Evolutionary conservation across 2,888 invertebrate genomes (phyloP), one percentile per base, ranked within the genome.

Genomic region (Diogma glabrata): DNA sequence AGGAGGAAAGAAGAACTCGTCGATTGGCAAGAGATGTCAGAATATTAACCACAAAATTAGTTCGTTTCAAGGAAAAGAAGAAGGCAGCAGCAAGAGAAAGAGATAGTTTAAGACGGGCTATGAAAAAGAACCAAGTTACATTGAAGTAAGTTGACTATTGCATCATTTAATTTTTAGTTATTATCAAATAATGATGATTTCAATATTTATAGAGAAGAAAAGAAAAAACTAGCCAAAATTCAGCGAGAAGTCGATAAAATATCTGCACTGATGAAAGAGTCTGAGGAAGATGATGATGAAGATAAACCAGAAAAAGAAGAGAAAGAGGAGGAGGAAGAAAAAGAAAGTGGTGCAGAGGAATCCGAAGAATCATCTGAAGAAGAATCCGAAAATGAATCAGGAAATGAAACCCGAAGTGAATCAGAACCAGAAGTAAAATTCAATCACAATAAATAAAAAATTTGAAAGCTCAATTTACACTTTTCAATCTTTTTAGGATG

Each of bases 181-280:
- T n/a, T n/a, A n/a, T n/a, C n/a, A n/a, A n/a, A n/a, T n/a, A n/a
- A n/a, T n/a, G n/a, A n/a, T n/a, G n/a, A n/a, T n/a, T n/a, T n/a
- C n/a, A n/a, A n/a, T n/a, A 7, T 24, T 52, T 52, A 60, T 60
- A 81, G 80, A 60, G 84, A 84, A 36, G 90, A 88, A 60, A 87
- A 85, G 63, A 82, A 82, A 61, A 87, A 87, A 68, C 88, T 83
- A 69, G 87, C 84, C 63, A 79, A 80, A 58, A 68, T 91, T 38
- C 87, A 90, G 65, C 87, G 87, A 57, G 90, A 91, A 71, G 89
- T 89, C 9, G 87, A 89, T 63, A 90, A 90, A 71, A 91, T 91
- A 89, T 89, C 89, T 0, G 83, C 84, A 14, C 75, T 89, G 62
- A 84, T 91, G 84, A 88, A 84, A 60, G 86, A 87, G 60, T 80